These are phyloP conservation scores for Pyxicephalus adspersus DNA, from an alignment of 2,113 vertebrate genomes.

Conservation along the genomic window DNA sequence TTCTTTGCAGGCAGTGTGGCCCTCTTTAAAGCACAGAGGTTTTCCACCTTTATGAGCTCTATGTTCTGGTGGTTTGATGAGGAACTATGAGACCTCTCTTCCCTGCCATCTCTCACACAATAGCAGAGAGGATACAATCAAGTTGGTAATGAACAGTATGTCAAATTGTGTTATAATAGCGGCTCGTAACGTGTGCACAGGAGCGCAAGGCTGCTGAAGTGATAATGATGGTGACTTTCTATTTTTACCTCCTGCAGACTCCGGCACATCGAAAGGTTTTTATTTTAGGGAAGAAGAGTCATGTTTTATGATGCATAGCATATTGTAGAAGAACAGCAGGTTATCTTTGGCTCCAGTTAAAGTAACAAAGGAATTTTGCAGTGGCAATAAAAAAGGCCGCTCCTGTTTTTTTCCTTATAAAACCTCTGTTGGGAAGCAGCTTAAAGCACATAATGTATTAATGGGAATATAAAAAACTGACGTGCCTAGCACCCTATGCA, in stretches of 20 bases:
- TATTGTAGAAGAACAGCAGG: conserved; percentile 46
- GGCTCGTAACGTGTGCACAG: conserved; percentile 33
- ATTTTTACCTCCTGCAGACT: conserved; percentile 54
- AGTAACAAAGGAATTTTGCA: conserved; percentile 19
- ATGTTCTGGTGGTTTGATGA: conserved; percentile 4
- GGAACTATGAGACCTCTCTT: conserved; percentile 9
- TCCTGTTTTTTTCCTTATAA: not conserved
- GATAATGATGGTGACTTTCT: conserved; percentile 52
- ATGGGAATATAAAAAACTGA: conserved; percentile 18
- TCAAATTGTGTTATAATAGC: conserved; percentile 55
- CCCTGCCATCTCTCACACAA: conserved; percentile 27
- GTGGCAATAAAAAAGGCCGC: not conserved
- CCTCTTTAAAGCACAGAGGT: conserved; percentile 9
- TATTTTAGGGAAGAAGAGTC: conserved; percentile 42
- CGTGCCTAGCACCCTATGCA: conserved; percentile 17
- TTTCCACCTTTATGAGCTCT: conserved; percentile 36
- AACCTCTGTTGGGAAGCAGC: conserved; percentile 17
- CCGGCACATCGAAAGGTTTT: conserved; percentile 35
- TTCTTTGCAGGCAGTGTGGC: not conserved
- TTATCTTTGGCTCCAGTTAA: conserved; percentile 48
- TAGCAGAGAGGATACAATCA: conserved; percentile 42
- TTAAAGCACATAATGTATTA: conserved; percentile 29
- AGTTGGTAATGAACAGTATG: conserved; percentile 55
- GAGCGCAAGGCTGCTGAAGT: conserved; percentile 40
- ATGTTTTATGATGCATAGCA: conserved; percentile 52